A percentile compares a stretch with the other conserved stretches of the same genome.
phyloP scores from a whole-genome alignment of 2,888 invertebrate species.

The Diabrotica balteata region DNA sequence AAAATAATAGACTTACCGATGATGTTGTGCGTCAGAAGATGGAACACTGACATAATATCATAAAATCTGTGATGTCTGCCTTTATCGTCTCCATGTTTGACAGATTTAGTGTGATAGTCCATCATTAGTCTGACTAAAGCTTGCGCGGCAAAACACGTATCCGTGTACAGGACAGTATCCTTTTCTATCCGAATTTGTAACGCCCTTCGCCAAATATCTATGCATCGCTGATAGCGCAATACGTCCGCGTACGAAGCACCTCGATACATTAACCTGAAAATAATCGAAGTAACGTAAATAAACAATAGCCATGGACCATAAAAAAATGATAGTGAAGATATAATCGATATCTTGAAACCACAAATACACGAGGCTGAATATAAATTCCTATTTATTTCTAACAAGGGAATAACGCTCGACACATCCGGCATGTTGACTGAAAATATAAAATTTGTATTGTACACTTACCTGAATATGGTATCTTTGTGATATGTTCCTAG shows the following conservation, averaged over 20 bases:
- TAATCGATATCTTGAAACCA: too few relatives aligned
- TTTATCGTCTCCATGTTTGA: slow-evolving; percentile 61
- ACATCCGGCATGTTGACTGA: too few relatives aligned
- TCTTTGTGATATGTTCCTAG: slow-evolving; percentile 87
- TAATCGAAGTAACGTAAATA: not conserved
- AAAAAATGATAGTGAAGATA: too few relatives aligned
- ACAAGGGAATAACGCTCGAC: too few relatives aligned
- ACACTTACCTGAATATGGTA: slow-evolving; percentile 69
- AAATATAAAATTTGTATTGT: not conserved
- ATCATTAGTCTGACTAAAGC: slow-evolving; percentile 85
- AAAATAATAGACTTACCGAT: slow-evolving; percentile 52
- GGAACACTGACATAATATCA: slow-evolving; percentile 76
- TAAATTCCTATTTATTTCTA: too few relatives aligned
- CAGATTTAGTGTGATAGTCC: slow-evolving; percentile 70
- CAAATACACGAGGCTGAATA: too few relatives aligned
- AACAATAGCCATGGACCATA: too few relatives aligned
- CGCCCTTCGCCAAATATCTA: slow-evolving; percentile 86
- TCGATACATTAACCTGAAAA: slow-evolving; percentile 60
- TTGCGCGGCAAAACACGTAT: slow-evolving; percentile 87
- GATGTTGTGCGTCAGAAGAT: slow-evolving; percentile 71
- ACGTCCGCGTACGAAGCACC: slow-evolving; percentile 79
- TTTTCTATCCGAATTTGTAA: slow-evolving; percentile 80
- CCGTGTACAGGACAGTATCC: slow-evolving; percentile 78
- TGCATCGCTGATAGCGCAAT: slow-evolving; percentile 80
- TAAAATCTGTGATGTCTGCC: slow-evolving; percentile 68